Evolutionary conservation across 2,888 invertebrate species (phyloP), one percentile per base, ranked within the genome.

Genomic region (Cheilosia pagana): DNA sequence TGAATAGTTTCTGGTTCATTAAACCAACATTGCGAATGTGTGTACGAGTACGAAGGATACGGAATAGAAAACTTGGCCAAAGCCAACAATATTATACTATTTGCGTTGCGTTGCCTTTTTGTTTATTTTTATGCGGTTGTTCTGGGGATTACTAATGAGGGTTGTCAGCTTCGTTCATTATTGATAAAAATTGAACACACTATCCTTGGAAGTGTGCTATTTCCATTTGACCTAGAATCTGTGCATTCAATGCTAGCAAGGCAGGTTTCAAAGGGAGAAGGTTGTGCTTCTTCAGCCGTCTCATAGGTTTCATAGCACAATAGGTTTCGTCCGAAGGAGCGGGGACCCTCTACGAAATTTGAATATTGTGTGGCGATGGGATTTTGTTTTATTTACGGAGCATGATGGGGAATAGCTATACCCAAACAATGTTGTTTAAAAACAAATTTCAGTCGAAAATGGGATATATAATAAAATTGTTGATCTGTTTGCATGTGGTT

Each of bases 151-250:
- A 57, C 74, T 74, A 74, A 74, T 74, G 74, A 74, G 63, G 74
- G 74, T 65, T 65, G 74, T 74, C 65, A 65, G 65, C 63, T 65
- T 74, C 74, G 55, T 74, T 65, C 55, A 63, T 48, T 74, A 74
- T 65, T 74, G 63, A 57, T 63, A 74, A 63, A 65, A 74, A 74
- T 28, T 53, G 21, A 63, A 55, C 55, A 48, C 25, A 48, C 39
- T 57, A 57, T 65, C 74, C 74, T 74, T 74, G 74, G 39, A 65
- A 48, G 12, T 39, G 57, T 74, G 63, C 45, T 65, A 57, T 74
- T 74, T 48, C 65, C 28, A 28, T 57, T 65, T 63, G 53, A 63
- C 72, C 72, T 63, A 63, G 72, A 74, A 62, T 74, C 39, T 53
- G 43, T 45, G 53, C 52, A 39, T 68, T 57, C 25, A 53, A 39